phyloP scores from a whole-genome alignment of 2,797 vertebrate genomes.

The Acipenser transmontanus region DNA sequence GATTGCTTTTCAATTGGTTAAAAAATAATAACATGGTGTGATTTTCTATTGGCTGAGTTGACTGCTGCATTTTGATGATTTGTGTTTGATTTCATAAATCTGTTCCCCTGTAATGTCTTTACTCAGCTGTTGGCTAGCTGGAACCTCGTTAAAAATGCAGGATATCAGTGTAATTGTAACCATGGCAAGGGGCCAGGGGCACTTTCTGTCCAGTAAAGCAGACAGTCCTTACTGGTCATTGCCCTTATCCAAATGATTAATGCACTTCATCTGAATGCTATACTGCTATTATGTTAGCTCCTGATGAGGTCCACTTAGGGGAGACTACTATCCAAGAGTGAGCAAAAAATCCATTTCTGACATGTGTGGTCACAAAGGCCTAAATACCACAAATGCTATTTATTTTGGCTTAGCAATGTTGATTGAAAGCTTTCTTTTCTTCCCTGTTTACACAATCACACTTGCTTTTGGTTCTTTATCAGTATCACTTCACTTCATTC shows the following conservation, averaged over 20 bases:
- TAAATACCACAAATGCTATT: too few relatives aligned
- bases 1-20: too few relatives aligned
- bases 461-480: too few relatives aligned
- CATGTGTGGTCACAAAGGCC: too few relatives aligned
- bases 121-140: constrained; percentile 55
- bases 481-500: too few relatives aligned
- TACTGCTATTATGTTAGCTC: neutral
- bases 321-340: too few relatives aligned
- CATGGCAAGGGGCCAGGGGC: constrained; percentile 28
- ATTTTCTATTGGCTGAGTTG: constrained; percentile 14
- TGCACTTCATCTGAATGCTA: constrained; percentile 6
- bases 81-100: constrained; percentile 65
- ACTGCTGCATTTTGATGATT: constrained; percentile 42
- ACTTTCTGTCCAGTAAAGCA: constrained; percentile 25
- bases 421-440: too few relatives aligned
- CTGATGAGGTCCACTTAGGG: neutral
- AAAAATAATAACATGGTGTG: too few relatives aligned
- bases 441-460: too few relatives aligned
- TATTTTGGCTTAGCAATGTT: too few relatives aligned
- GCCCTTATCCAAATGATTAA: constrained; percentile 25
- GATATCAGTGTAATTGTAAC: constrained; percentile 46
- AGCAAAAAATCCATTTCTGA: too few relatives aligned
- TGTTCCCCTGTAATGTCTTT: constrained; percentile 70
- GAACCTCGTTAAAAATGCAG: constrained; percentile 80
- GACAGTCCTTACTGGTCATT: constrained; percentile 19